Evolutionary conservation across 1,140 invertebrate species (phyloP).

Genomic region (Danaus melanippus): DNA sequence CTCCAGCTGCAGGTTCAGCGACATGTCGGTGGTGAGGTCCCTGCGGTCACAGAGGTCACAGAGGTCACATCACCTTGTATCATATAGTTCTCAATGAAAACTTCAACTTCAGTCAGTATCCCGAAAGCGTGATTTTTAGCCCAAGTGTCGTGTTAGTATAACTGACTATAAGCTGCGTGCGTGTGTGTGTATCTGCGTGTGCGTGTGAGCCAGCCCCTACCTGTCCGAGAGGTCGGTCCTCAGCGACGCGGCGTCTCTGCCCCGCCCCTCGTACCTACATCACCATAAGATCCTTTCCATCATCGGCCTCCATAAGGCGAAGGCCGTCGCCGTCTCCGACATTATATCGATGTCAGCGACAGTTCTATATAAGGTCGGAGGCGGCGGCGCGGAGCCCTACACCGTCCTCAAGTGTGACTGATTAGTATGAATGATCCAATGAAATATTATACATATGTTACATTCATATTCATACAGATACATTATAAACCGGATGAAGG

Average conservation of each 20-base stretch:
- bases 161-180: neutral
- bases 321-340: constrained; percentile 1
- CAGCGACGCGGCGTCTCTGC: constrained; percentile 44
- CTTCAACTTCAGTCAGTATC: too few relatives aligned
- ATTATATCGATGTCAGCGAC: too few relatives aligned
- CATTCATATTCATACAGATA: too few relatives aligned
- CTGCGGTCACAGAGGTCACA: constrained; percentile 23
- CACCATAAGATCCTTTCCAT: constrained; percentile 4
- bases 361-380: too few relatives aligned
- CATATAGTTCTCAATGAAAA: too few relatives aligned
- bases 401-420: too few relatives aligned
- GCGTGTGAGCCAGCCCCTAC: constrained; percentile 23
- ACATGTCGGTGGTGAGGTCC: constrained; percentile 69
- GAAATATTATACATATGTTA: too few relatives aligned
- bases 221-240: constrained; percentile 64
- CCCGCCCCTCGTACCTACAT: constrained; percentile 42
- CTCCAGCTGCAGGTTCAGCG: constrained; percentile 71
- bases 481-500: too few relatives aligned
- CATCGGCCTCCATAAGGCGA: constrained; percentile 2
- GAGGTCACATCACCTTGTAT: neutral
- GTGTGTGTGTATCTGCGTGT: neutral
- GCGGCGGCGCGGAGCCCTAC: too few relatives aligned
- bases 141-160: too few relatives aligned
- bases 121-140: too few relatives aligned
- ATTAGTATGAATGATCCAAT: too few relatives aligned